phyloP scores from a whole-genome alignment of 2,113 vertebrate species.

The Engystomops pustulosus region DNA sequence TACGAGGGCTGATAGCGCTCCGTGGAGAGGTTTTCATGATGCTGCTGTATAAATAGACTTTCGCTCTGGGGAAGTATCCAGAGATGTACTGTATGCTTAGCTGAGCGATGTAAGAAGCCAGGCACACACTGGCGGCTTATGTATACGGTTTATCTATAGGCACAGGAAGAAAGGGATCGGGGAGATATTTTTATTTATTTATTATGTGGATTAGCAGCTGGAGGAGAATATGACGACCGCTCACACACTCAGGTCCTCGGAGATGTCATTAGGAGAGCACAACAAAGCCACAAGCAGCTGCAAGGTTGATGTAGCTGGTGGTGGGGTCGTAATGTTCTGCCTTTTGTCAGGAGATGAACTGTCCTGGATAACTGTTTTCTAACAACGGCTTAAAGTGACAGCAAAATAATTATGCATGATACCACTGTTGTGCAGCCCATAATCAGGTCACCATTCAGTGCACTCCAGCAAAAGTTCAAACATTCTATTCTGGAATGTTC shows the following conservation, averaged over 20 bases:
- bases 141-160: constrained; percentile 2
- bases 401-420: too few species aligned
- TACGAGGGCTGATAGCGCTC: neutral
- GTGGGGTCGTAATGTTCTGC: neutral
- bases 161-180: constrained; percentile 3
- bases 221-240: neutral
- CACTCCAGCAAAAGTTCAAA: neutral
- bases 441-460: too few species aligned
- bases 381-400: too few species aligned
- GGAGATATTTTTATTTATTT: neutral
- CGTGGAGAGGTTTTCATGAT: neutral
- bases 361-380: neutral
- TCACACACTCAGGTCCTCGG: neutral
- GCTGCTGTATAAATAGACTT: constrained; percentile 16
- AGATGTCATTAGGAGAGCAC: constrained; percentile 33
- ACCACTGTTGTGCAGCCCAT: too few species aligned
- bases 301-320: constrained; percentile 11
- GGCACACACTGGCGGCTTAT: neutral
- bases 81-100: constrained; percentile 13
- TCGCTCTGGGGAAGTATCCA: constrained; percentile 24
- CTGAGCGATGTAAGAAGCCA: neutral
- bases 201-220: constrained; percentile 6
- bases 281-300: constrained; percentile 32
- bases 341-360: neutral
- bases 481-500: neutral